Conservation (phyloP, 2,888 invertebrate species). For the Lasius platythorax region DNA sequence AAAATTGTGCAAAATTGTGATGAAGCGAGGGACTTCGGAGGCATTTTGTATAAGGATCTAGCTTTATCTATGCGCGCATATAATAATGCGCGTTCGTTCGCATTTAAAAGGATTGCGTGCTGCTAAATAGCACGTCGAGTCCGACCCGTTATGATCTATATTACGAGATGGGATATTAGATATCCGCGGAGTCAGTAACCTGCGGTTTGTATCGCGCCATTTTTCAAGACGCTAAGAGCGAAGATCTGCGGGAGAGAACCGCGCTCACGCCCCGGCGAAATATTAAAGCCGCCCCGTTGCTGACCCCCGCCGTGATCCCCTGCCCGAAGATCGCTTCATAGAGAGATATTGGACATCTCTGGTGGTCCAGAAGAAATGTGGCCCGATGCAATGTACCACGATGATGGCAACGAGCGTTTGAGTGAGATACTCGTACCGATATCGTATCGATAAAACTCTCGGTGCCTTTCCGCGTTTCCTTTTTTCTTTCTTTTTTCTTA, state of each 20-base stretch:
- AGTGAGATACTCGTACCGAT: slow-evolving; percentile 44
- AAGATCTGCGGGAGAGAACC: slow-evolving; percentile 7
- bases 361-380: slow-evolving; percentile 61
- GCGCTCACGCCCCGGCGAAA: slow-evolving; percentile 37
- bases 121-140: slow-evolving; percentile 14
- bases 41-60: background rate
- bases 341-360: slow-evolving; percentile 66
- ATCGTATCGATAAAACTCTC: slow-evolving; percentile 39
- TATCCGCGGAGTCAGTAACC: slow-evolving; percentile 44
- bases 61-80: background rate
- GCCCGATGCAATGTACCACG: slow-evolving; percentile 53
- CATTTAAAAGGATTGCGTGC: slow-evolving; percentile 42
- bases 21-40: background rate
- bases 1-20: background rate
- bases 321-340: slow-evolving; percentile 57
- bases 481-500: background rate
- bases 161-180: slow-evolving; percentile 38
- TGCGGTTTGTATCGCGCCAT: slow-evolving; percentile 10
- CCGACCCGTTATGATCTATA: slow-evolving; percentile 35
- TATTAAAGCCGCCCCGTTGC: slow-evolving; percentile 50
- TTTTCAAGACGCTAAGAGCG: slow-evolving; percentile 7
- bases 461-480: slow-evolving; percentile 7
- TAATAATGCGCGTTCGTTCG: slow-evolving; percentile 10
- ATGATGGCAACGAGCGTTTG: slow-evolving; percentile 48
- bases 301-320: slow-evolving; percentile 37